These are phyloP conservation scores for Progne subis DNA, from an alignment of 2,113 vertebrate species.

Conservation along the genomic window DNA sequence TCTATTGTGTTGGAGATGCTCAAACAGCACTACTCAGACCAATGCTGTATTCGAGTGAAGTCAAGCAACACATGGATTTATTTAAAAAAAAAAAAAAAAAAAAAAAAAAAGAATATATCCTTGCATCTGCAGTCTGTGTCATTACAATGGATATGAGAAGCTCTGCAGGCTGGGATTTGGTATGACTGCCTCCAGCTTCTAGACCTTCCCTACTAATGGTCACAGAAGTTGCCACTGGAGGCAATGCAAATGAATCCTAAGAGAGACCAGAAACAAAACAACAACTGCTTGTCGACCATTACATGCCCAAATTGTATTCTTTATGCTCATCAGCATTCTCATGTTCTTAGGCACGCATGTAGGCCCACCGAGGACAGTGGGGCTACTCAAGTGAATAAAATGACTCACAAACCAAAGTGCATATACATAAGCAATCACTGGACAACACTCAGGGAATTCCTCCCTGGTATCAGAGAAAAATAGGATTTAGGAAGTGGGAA, in stretches of 20 bases:
- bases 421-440: slow-evolving; percentile 46
- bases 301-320: slow-evolving; percentile 59
- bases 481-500: slow-evolving; percentile 57
- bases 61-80: not conserved
- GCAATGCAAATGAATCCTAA: slow-evolving; percentile 61
- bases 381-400: slow-evolving; percentile 59
- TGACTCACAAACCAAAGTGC: slow-evolving; percentile 37
- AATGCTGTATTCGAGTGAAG: not conserved
- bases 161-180: slow-evolving; percentile 22
- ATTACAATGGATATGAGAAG: not conserved
- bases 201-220: slow-evolving; percentile 27
- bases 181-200: slow-evolving; percentile 24
- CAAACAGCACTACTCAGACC: not conserved
- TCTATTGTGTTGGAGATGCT: not conserved
- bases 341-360: slow-evolving; percentile 50
- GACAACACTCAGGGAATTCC: slow-evolving; percentile 27
- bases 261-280: slow-evolving; percentile 63
- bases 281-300: slow-evolving; percentile 56
- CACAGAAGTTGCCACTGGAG: slow-evolving; percentile 51
- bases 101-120: not conserved
- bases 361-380: slow-evolving; percentile 32
- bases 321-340: slow-evolving; percentile 56
- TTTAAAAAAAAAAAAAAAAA: not conserved
- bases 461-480: slow-evolving; percentile 26
- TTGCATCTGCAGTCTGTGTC: not conserved